Conservation (phyloP, 2,797 vertebrate species). For the Agapornis canus region DNA sequence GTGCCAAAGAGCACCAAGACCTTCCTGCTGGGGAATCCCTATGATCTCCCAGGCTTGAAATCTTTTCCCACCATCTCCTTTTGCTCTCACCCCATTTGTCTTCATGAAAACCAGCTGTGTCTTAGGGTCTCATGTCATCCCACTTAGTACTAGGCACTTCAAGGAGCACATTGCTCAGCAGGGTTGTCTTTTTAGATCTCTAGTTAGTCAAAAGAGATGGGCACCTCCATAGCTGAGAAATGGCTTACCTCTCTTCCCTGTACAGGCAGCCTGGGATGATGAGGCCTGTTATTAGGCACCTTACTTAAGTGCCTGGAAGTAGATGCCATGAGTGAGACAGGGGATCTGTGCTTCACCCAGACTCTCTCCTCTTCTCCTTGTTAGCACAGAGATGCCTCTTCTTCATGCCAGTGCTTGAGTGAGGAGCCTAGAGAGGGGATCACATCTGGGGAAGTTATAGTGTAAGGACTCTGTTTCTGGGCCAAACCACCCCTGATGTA, state of each 20-base stretch:
- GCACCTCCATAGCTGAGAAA: not conserved
- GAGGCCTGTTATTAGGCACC: not conserved
- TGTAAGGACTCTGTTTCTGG: not conserved
- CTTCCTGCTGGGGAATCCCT: not conserved
- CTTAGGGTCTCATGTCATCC: not conserved
- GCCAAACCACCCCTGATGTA: not conserved
- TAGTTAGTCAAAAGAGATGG: not conserved
- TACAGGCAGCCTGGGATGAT: not conserved
- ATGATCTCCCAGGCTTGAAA: not conserved
- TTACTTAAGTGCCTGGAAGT: conserved; percentile 2
- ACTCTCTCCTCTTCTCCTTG: not conserved
- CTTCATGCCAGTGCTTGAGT: not conserved
- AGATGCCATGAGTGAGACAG: not conserved
- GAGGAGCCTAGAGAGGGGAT: not conserved
- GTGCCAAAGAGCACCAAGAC: not conserved
- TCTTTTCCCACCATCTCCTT: not conserved
- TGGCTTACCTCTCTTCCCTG: not conserved
- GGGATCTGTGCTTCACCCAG: not conserved
- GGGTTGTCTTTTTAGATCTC: not conserved
- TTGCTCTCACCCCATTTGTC: not conserved
- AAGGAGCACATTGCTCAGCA: not conserved
- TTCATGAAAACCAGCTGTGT: not conserved
- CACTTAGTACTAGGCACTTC: not conserved
- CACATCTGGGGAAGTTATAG: not conserved
- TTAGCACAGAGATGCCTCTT: not conserved